Evolutionary conservation across 2,888 invertebrate species (phyloP).

Genomic region (Oscheius sp.): DNA sequence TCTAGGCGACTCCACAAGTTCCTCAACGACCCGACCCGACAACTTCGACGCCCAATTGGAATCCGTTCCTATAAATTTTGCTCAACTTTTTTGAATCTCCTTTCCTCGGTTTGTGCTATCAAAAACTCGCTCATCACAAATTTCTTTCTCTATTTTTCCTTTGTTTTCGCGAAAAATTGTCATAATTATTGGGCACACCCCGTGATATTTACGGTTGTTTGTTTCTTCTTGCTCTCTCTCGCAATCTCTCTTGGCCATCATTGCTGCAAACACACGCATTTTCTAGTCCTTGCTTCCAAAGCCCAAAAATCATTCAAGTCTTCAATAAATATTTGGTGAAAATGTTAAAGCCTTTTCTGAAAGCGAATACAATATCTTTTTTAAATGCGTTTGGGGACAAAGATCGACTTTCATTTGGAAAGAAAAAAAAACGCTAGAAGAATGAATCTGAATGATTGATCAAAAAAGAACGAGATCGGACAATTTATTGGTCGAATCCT

Average conservation of each 20-base stretch:
- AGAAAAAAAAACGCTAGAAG: no score
- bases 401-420: no score
- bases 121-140: background rate
- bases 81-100: constrained; percentile 3
- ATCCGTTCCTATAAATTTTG: constrained; percentile 21
- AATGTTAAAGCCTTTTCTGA: no score
- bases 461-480: no score
- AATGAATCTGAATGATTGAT: no score
- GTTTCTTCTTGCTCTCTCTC: background rate
- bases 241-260: background rate
- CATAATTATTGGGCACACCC: constrained; percentile 12
- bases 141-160: background rate
- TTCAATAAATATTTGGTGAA: no score
- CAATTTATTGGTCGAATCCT: no score
- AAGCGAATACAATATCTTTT: no score
- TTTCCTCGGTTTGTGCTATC: constrained; percentile 5
- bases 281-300: constrained; percentile 18
- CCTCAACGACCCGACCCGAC: background rate
- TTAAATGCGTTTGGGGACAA: no score
- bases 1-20: background rate
- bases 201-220: constrained; percentile 26
- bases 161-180: background rate
- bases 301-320: no score
- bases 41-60: constrained; percentile 20
- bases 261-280: background rate